Base-by-base conservation (phyloP, 2,797 vertebrate genomes). In the Avahi laniger region DNA sequence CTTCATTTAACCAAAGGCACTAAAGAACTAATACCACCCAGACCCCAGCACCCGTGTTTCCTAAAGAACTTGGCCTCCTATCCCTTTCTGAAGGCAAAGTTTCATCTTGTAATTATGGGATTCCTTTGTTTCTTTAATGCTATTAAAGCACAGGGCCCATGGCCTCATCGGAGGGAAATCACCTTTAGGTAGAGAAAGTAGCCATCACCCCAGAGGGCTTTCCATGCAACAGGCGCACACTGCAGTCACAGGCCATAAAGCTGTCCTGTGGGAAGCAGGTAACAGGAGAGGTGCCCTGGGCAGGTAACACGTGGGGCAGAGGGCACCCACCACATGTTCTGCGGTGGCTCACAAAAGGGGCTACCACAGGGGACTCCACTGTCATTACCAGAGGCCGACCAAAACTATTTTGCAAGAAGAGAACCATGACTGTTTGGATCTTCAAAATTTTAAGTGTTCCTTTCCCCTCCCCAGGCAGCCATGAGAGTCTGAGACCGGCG, bases 41-140 rank as follows among this genome's bases (percentile, higher is more conserved):
- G 89, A 59, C 15, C 87, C 52, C 17, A 33, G 76, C 59, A 22
- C 54, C 73, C n/a, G 17, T 52, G 38, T 76, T 93, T 61, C 46
- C 93, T 76, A 18, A 72, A 91, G 88, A 88, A 79, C 48, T 38
- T 65, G 41, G 78, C 38, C 82, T 78, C 81, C 76, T 75, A 33
- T 28, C 28, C 13, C 20, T 50, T 87, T 95, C 43, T 65, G 81
- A 96, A 95, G 76, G 50, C 93, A 85, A 61, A 41, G 54, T 75
- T 92, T 69, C n/a, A 41, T 73, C 90, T 84, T 93, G 20, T 80
- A 88, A 94, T 89, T 95, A 94, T 30, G 28, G 92, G 80, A 83
- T 85, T 86, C 85, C 91, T 96, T 78, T 75, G 63, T 95, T 93
- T 91, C 86, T 91, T 86, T 89, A 75, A 93, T 81, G 85, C 67